These are phyloP conservation scores for Ia io DNA, from an alignment of 2,113 vertebrate genomes.

Conservation along the genomic window DNA sequence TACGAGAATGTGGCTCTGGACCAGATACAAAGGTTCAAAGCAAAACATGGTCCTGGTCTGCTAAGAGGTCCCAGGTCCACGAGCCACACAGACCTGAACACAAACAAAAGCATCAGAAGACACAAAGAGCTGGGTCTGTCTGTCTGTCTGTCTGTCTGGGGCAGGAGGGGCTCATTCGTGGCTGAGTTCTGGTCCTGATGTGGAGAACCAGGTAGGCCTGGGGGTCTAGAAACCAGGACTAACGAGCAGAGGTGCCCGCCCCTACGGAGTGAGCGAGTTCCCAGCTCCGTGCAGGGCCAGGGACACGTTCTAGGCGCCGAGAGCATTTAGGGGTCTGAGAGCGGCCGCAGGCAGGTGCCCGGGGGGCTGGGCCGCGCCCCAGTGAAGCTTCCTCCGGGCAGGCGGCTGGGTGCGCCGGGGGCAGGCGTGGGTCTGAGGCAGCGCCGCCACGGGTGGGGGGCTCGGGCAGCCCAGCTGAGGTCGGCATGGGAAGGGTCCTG, in stretches of 20 bases:
- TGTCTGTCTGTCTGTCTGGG: neutral
- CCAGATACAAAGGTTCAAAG: neutral
- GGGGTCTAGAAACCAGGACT: neutral
- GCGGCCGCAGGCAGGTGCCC: no score
- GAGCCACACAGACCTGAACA: neutral
- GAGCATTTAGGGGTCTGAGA: no score
- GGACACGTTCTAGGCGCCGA: no score
- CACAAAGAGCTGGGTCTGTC: neutral
- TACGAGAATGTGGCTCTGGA: neutral
- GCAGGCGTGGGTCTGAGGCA: neutral
- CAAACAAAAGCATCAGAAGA: neutral
- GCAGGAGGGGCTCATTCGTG: neutral
- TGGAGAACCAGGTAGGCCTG: no score
- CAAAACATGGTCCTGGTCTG: neutral
- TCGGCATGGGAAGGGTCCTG: neutral
- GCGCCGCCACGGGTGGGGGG: no score
- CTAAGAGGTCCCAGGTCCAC: neutral
- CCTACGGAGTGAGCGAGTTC: no score
- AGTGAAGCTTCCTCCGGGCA: no score
- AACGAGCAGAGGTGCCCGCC: neutral
- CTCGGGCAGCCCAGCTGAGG: accelerated
- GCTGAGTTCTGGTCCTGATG: no score
- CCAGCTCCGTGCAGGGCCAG: no score
- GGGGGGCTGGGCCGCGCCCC: no score
- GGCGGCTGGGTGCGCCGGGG: no score